These are phyloP conservation scores for Pelodiscus sinensis DNA, from an alignment of 2,113 vertebrate genomes.

Conservation along the genomic window DNA sequence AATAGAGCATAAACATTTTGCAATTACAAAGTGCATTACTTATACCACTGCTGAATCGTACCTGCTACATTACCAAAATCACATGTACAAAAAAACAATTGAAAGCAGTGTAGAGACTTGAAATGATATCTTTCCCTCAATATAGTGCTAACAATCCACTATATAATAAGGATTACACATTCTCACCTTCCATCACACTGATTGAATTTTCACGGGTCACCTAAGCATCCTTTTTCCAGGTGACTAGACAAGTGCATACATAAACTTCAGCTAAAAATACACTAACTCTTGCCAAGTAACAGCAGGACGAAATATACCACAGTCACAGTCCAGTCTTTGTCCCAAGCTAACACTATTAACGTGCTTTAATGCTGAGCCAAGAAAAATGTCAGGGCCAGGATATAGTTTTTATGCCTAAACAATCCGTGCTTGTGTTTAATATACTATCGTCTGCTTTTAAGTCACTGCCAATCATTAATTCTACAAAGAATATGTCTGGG, in stretches of 20 bases:
- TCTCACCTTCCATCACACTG: conserved; percentile 61
- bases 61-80: conserved; percentile 15
- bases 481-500: conserved; percentile 63
- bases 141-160: conserved; percentile 49
- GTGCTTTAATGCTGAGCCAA: conserved; percentile 89
- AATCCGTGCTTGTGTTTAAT: conserved; percentile 89
- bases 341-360: conserved; percentile 81
- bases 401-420: conserved; percentile 88
- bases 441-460: conserved; percentile 84
- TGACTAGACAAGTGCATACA: conserved; percentile 76
- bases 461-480: conserved; percentile 84
- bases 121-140: conserved; percentile 52
- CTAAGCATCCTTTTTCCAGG: conserved; percentile 71
- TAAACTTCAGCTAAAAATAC: conserved; percentile 74
- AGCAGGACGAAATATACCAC: conserved; percentile 80
- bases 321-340: conserved; percentile 89
- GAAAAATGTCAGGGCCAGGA: conserved; percentile 86
- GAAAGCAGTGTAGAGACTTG: conserved; percentile 47
- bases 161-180: conserved; percentile 61
- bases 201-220: conserved; percentile 73
- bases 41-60: conserved; percentile 45
- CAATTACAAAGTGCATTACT: conserved; percentile 46
- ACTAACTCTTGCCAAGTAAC: conserved; percentile 70
- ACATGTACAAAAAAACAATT: conserved; percentile 54
- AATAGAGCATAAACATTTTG: conserved; percentile 43